Percentiles rank a stretch among this genome's conserved stretches.
phyloP scores from a whole-genome alignment of 2,888 invertebrate species.

The Leptothorax acervorum region DNA sequence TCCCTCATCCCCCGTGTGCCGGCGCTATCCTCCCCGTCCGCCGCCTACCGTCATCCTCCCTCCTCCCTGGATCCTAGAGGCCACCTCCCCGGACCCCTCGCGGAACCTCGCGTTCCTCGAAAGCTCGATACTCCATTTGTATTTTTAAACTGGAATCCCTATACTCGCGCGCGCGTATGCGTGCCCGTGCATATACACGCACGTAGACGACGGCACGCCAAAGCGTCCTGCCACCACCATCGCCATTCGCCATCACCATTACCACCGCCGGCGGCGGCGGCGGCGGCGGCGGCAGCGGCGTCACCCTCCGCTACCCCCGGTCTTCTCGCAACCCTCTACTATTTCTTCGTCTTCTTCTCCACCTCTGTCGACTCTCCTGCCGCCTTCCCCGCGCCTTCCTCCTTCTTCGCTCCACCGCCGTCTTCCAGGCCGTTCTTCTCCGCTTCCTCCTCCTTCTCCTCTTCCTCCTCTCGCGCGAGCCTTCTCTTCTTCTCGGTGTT shows the following conservation, averaged over 20 bases:
- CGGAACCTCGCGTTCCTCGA: slow-evolving; percentile 77
- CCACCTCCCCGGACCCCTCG: slow-evolving; percentile 69
- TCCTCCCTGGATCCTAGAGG: slow-evolving; percentile 68
- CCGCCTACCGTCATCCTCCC: slow-evolving; percentile 65
- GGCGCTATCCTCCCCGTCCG: slow-evolving; percentile 73
- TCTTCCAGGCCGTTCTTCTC: slow-evolving; percentile 53
- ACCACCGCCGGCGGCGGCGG: slow-evolving; percentile 76
- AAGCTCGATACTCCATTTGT: slow-evolving; percentile 85
- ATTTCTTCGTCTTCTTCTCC: slow-evolving; percentile 58
- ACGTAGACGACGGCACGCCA: slow-evolving; percentile 65
- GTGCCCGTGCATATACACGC: slow-evolving; percentile 34
- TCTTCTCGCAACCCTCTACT: slow-evolving; percentile 70
- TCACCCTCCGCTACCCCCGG: slow-evolving; percentile 68
- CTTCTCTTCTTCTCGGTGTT: slow-evolving; percentile 57
- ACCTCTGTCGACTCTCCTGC: slow-evolving; percentile 38
- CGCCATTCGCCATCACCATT: slow-evolving; percentile 83
- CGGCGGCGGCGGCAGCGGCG: slow-evolving; percentile 53
- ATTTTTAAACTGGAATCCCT: slow-evolving; percentile 85
- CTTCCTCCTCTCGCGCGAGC: slow-evolving; percentile 56
- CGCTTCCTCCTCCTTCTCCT: slow-evolving; percentile 52
- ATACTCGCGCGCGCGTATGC: slow-evolving; percentile 74
- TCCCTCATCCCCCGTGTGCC: slow-evolving; percentile 76
- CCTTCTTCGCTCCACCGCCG: slow-evolving; percentile 32
- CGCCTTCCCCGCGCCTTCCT: slow-evolving; percentile 43
- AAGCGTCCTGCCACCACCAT: slow-evolving; percentile 80